Percentiles rank a stretch among this genome's conserved stretches.
Evolutionary conservation across 37 sponge, comb jelly and placozoan genomes (phyloP).

Genomic region (Chondrosia reniformis): DNA sequence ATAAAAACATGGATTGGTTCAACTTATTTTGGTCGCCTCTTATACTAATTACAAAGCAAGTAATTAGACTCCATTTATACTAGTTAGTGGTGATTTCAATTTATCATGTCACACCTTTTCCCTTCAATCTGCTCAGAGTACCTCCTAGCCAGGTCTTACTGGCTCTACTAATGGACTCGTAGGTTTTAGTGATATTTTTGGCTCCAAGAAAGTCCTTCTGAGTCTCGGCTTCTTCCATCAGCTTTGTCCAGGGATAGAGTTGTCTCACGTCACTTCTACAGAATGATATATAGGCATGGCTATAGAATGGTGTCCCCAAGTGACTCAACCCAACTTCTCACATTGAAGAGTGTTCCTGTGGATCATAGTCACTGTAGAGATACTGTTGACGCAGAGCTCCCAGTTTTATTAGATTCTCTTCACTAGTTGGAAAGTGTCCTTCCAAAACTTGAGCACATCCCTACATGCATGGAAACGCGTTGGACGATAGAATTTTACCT

Average conservation of each 20-base stretch:
- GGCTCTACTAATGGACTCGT: slow-evolving; percentile 25
- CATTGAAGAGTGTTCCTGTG: slow-evolving; percentile 51
- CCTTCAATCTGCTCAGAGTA: not conserved
- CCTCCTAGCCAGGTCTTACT: slow-evolving; percentile 31
- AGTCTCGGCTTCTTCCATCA: slow-evolving; percentile 40
- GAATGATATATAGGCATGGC: not conserved
- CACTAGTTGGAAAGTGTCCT: slow-evolving; percentile 58
- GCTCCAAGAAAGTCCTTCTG: slow-evolving; percentile 57
- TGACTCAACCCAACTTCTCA: not conserved
- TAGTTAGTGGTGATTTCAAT: too few species aligned
- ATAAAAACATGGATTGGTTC: not conserved
- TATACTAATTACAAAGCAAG: too few species aligned
- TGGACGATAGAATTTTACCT: not conserved
- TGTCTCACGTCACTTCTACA: slow-evolving; percentile 55
- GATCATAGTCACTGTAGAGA: slow-evolving; percentile 66
- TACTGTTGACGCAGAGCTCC: slow-evolving; percentile 82
- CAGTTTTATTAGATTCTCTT: slow-evolving; percentile 63
- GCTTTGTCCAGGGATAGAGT: slow-evolving; percentile 52
- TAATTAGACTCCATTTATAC: too few species aligned
- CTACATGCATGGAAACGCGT: slow-evolving; percentile 20
- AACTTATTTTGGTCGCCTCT: not conserved
- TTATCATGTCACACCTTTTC: slow-evolving; percentile 6
- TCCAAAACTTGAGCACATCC: slow-evolving; percentile 70
- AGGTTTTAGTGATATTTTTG: slow-evolving; percentile 36
- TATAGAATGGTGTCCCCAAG: not conserved